Percentiles rank a stretch among this genome's conserved stretches.
Conservation (phyloP, 2,797 vertebrate species). For the Nyctalus aviator region DNA sequence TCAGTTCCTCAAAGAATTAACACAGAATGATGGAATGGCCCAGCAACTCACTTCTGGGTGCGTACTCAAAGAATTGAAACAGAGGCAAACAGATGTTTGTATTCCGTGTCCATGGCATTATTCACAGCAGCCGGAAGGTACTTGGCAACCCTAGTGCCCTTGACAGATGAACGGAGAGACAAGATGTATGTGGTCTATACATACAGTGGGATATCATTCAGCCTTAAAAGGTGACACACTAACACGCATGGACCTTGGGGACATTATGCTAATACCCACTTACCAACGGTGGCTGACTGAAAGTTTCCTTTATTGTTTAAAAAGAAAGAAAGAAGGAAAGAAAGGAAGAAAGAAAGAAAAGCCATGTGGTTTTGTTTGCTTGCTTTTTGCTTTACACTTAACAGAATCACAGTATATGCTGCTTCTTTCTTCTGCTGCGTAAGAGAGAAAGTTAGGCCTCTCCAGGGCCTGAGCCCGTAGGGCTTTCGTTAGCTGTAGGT, state of each 20-base stretch:
- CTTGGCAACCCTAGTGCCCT: not conserved
- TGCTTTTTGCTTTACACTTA: not conserved
- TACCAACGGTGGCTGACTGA: not conserved
- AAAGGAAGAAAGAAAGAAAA: too few relatives aligned
- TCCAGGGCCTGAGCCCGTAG: not conserved
- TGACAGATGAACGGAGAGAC: not conserved
- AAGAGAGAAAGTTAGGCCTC: not conserved
- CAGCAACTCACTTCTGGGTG: not conserved
- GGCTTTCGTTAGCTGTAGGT: not conserved
- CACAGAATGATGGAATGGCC: not conserved
- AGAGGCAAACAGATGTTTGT: not conserved
- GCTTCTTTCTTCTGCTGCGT: not conserved
- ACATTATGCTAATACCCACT: not conserved
- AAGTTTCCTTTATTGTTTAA: not conserved
- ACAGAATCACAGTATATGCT: too few relatives aligned
- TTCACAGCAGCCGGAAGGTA: not conserved
- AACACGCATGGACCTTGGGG: not conserved
- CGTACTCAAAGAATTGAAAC: not conserved
- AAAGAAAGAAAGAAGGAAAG: not conserved
- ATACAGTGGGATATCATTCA: not conserved
- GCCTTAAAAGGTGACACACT: not conserved
- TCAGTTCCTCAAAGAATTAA: not conserved
- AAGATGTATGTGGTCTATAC: not conserved
- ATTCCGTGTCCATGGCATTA: not conserved
- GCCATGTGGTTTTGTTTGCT: not conserved